A percentile compares a stretch with the other conserved stretches of the same genome.
Evolutionary conservation across 2,113 vertebrate species (phyloP).

Genomic region (Ictalurus furcatus): DNA sequence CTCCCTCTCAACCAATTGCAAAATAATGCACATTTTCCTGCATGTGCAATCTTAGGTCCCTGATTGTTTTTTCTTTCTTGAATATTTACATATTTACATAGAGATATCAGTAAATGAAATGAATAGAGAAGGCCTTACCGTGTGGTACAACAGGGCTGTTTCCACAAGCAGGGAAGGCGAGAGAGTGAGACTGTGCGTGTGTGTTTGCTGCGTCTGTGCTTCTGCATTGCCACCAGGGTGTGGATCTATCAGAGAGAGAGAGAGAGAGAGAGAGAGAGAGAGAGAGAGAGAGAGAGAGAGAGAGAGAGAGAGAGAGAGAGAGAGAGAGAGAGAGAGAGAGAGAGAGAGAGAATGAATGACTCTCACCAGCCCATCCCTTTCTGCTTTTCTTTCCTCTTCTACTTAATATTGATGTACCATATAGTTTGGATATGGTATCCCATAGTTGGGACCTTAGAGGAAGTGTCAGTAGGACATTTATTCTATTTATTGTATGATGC

Average conservation of each 20-base stretch:
- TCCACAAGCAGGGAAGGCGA: slow-evolving; percentile 56
- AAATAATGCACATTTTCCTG: background rate
- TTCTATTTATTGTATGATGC: background rate
- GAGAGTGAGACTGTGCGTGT: slow-evolving; percentile 54
- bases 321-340: slow-evolving; percentile 22
- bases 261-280: slow-evolving; percentile 21
- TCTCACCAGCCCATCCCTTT: slow-evolving; percentile 61
- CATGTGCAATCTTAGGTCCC: background rate
- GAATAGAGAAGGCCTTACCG: slow-evolving; percentile 45
- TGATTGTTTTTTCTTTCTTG: background rate
- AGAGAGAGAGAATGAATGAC: slow-evolving; percentile 44
- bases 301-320: slow-evolving; percentile 54
- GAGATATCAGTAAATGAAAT: slow-evolving; percentile 8
- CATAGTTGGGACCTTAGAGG: slow-evolving; percentile 15
- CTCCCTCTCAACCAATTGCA: background rate
- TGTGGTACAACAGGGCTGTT: slow-evolving; percentile 17
- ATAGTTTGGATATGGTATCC: no score
- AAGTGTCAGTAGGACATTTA: background rate
- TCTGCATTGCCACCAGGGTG: slow-evolving; percentile 64
- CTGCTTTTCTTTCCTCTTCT: background rate
- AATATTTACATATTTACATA: background rate
- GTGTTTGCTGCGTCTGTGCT: slow-evolving; percentile 63
- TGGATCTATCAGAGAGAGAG: slow-evolving; percentile 67
- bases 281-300: slow-evolving; percentile 51
- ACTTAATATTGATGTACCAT: slow-evolving; percentile 62